Conservation (phyloP, 2,113 vertebrate genomes). For the Myotis yumanensis region DNA sequence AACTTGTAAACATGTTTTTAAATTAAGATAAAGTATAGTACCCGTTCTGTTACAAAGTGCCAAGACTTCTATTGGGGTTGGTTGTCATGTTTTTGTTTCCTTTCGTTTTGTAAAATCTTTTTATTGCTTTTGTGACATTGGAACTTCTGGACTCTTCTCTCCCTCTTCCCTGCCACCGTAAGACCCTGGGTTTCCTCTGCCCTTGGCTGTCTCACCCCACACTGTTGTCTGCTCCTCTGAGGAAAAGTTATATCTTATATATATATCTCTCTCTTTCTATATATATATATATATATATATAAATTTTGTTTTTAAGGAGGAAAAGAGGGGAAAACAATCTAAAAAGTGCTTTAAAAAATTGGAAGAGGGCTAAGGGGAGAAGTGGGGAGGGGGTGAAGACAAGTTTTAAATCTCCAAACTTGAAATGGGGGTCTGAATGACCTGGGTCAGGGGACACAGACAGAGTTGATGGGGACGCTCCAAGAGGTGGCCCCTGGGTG, state of each 20-base stretch:
- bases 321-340: constrained; percentile 66
- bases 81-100: constrained; percentile 46
- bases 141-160: constrained; percentile 66
- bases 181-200: constrained; percentile 59
- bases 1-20: constrained; percentile 85
- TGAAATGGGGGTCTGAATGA: background rate
- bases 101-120: constrained; percentile 69
- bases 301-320: constrained; percentile 72
- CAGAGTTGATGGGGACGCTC: background rate
- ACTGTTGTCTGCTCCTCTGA: constrained; percentile 68
- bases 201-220: constrained; percentile 65
- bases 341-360: constrained; percentile 83
- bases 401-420: constrained; percentile 33
- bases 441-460: background rate
- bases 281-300: constrained; percentile 50
- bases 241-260: constrained; percentile 71
- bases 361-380: constrained; percentile 45
- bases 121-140: constrained; percentile 83
- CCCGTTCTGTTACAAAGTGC: constrained; percentile 85
- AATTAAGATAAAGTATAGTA: constrained; percentile 85
- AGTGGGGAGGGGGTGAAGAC: background rate
- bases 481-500: background rate
- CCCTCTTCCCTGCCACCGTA: constrained; percentile 32
- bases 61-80: constrained; percentile 76
- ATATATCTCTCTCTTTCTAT: constrained; percentile 34